Percentiles rank a stretch among this genome's conserved stretches.
Conservation (phyloP, 2,797 vertebrate genomes). For the Tadarida brasiliensis region DNA sequence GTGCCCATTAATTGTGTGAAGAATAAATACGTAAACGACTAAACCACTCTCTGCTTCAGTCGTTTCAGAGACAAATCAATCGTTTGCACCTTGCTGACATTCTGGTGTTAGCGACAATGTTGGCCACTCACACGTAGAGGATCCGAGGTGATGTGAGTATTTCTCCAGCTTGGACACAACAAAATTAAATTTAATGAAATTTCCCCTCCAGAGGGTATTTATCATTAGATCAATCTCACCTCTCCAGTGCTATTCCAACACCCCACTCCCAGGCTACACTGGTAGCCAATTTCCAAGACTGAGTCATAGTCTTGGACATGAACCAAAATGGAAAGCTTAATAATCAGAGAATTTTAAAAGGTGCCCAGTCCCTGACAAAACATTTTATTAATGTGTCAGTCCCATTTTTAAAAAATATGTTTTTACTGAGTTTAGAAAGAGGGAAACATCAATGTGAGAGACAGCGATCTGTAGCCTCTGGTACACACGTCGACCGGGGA, state of each 20-base stretch:
- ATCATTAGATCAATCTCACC: conserved; percentile 36
- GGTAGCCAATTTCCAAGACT: conserved; percentile 55
- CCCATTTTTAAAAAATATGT: background rate
- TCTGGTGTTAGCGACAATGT: background rate
- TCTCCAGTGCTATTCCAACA: background rate
- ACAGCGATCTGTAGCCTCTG: background rate
- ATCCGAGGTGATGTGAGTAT: conserved; percentile 9
- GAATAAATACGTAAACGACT: conserved; percentile 60
- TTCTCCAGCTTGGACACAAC: conserved; percentile 7
- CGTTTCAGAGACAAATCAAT: background rate
- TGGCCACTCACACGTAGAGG: background rate
- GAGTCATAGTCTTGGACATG: conserved; percentile 47
- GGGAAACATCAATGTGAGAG: background rate
- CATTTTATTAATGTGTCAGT: background rate
- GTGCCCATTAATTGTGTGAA: background rate
- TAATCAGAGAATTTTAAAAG: conserved; percentile 33
- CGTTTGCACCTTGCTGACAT: background rate
- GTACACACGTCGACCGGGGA: background rate
- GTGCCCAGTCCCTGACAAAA: background rate
- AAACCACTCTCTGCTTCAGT: background rate
- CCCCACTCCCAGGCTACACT: background rate
- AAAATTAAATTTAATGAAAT: conserved; percentile 63
- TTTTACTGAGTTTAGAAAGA: background rate
- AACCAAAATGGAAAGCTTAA: conserved; percentile 55
- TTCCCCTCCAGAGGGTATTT: background rate